Conservation (phyloP, 2,113 vertebrate genomes). For the Bettongia penicillata region DNA sequence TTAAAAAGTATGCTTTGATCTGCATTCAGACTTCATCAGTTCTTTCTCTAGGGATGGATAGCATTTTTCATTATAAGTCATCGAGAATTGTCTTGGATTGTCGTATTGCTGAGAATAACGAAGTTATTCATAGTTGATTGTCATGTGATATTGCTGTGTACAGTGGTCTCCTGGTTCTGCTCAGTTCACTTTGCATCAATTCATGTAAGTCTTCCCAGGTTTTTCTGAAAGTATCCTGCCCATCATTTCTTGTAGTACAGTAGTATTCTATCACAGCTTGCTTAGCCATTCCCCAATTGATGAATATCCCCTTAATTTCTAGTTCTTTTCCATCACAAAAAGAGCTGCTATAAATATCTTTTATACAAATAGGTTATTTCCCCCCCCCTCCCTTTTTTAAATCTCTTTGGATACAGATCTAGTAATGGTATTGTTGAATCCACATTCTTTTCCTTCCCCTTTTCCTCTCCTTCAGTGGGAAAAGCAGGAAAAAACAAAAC, state of each 20-base stretch:
- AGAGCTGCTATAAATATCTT: background rate
- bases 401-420: background rate
- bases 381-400: background rate
- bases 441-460: background rate
- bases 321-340: background rate
- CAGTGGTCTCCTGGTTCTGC: background rate
- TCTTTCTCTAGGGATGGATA: background rate
- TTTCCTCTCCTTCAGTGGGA: conserved; percentile 1
- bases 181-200: background rate
- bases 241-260: background rate
- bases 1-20: background rate
- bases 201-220: background rate
- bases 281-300: background rate
- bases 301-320: background rate
- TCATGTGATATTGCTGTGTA: background rate
- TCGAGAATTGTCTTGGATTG: background rate
- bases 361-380: background rate
- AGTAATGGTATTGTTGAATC: background rate
- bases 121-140: background rate
- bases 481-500: background rate
- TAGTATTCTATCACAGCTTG: too few species aligned
- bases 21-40: background rate
- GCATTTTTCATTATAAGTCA: background rate
- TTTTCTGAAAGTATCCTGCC: background rate
- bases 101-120: background rate